Percentiles rank a stretch among this genome's conserved stretches.
phyloP scores from a whole-genome alignment of 2,797 vertebrate genomes.

The Pelobates cultripes region DNA sequence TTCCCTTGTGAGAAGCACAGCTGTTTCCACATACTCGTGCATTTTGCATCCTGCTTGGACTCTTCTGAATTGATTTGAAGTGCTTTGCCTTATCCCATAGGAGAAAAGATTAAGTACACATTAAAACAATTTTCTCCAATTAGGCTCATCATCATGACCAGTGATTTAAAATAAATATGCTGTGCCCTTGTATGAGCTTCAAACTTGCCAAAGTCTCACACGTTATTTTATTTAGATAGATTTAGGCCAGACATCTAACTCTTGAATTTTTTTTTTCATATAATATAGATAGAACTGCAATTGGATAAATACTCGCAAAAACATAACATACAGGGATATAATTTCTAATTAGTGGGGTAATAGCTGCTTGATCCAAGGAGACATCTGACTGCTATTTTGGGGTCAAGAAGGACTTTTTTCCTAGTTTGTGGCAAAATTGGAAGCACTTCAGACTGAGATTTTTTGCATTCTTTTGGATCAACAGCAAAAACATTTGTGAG shows the following conservation, averaged over 20 bases:
- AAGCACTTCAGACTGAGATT: no score
- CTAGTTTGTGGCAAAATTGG: no score
- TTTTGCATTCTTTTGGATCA: no score
- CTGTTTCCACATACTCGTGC: slow-evolving; percentile 14
- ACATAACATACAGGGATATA: no score
- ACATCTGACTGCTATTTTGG: no score
- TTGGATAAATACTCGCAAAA: no score
- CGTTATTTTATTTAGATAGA: slow-evolving; percentile 18
- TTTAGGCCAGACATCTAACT: not conserved
- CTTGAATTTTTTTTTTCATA: no score
- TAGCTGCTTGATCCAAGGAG: no score
- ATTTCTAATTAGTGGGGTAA: no score
- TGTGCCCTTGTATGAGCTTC: slow-evolving; percentile 32
- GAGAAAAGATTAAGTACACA: slow-evolving; percentile 46
- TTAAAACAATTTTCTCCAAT: slow-evolving; percentile 55
- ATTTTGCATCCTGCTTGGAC: slow-evolving; percentile 19
- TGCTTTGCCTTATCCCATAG: slow-evolving; percentile 29
- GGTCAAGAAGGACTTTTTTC: no score
- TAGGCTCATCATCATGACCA: slow-evolving; percentile 41
- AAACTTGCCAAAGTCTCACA: slow-evolving; percentile 23
- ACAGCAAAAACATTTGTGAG: no score
- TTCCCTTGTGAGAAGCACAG: slow-evolving; percentile 30
- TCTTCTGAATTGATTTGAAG: slow-evolving; percentile 42
- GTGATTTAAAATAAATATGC: slow-evolving; percentile 21
- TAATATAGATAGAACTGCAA: no score